Conservation (phyloP, 1,140 invertebrate genomes). For the Ridgeia piscesae region DNA sequence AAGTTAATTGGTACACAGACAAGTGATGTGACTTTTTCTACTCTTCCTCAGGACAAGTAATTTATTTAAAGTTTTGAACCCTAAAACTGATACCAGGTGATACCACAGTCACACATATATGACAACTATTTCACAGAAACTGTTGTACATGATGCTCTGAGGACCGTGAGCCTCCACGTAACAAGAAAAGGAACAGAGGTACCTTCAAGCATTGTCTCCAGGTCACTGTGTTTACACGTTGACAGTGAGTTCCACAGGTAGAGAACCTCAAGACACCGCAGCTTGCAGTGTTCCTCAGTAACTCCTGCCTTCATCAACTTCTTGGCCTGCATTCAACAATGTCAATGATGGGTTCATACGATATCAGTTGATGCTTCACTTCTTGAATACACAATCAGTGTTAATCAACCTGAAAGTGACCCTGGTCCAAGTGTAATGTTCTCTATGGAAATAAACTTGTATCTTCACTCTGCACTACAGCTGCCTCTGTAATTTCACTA, state of each 20-base stretch:
- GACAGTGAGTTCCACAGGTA: conserved; percentile 75
- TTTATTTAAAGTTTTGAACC: too few relatives aligned
- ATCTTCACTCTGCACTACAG: neutral
- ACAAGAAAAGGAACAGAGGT: conserved; percentile 15
- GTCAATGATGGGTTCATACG: neutral
- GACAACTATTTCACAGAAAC: too few relatives aligned
- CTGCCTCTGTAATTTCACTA: neutral
- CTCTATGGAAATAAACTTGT: neutral
- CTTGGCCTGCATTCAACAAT: conserved; percentile 40
- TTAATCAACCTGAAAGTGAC: neutral
- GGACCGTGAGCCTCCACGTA: neutral
- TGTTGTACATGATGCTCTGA: neutral
- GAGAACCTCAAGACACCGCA: conserved; percentile 70
- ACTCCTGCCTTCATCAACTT: conserved; percentile 48
- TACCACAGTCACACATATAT: too few relatives aligned
- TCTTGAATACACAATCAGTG: neutral
- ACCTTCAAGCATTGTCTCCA: conserved; percentile 61
- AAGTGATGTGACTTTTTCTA: too few relatives aligned
- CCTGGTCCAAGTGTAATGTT: neutral
- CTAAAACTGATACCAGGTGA: too few relatives aligned
- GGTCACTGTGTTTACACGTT: conserved; percentile 62
- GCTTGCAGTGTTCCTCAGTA: conserved; percentile 60
- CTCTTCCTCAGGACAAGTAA: too few relatives aligned
- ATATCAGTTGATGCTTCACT: neutral
- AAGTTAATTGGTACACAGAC: too few relatives aligned